A percentile compares a stretch with the other conserved stretches of the same genome.
phyloP scores from a whole-genome alignment of 2,113 vertebrate species.

The Eudyptes chrysolophus region DNA sequence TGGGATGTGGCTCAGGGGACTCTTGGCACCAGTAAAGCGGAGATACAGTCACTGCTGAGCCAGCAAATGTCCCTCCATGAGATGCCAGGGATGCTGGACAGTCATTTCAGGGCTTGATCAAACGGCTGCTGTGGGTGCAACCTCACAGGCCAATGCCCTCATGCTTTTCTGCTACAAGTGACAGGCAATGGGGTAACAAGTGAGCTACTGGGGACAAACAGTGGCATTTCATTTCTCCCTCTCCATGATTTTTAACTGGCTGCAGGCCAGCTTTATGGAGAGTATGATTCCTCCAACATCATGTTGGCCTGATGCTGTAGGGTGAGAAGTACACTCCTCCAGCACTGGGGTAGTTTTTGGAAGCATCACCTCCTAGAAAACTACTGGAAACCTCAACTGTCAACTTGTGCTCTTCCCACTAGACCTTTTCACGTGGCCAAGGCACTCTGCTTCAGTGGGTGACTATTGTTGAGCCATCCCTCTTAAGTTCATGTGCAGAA shows the following conservation, averaged over 20 bases:
- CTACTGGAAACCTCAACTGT: not conserved
- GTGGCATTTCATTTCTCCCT: not conserved
- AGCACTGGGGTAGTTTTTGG: not conserved
- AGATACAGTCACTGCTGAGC: not conserved
- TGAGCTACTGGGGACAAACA: not conserved
- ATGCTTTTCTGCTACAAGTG: not conserved
- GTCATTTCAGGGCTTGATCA: not conserved
- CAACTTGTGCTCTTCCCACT: not conserved
- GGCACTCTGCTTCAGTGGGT: not conserved
- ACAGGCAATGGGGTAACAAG: not conserved
- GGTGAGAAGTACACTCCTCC: not conserved
- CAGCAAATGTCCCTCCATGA: not conserved
- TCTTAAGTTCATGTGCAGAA: fast-evolving
- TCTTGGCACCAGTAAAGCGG: not conserved
- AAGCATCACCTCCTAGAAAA: not conserved
- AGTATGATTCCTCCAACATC: not conserved
- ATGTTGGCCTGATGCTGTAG: not conserved
- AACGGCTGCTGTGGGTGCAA: not conserved
- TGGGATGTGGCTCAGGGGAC: not conserved
- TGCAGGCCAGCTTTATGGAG: not conserved
- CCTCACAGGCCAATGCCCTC: not conserved
- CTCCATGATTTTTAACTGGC: not conserved
- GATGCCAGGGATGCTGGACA: not conserved
- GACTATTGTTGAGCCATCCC: not conserved
- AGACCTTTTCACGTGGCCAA: not conserved